Evolutionary conservation across 2,888 invertebrate genomes (phyloP), one percentile per base, ranked within the genome.

Genomic region (Onchidella celtica): DNA sequence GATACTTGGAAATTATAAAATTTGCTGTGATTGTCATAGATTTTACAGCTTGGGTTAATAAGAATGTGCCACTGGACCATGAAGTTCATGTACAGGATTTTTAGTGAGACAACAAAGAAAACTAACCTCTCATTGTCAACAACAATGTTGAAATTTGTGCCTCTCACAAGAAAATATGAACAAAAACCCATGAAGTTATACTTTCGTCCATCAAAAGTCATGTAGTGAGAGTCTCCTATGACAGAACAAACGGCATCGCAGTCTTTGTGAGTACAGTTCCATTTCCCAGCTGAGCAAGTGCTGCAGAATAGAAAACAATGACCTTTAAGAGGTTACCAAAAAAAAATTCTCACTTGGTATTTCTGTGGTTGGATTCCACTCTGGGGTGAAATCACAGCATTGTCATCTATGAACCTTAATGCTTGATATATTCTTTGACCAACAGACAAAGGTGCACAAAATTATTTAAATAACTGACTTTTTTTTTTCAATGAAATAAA

Each of bases 181-280:
- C 98, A 98, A 88, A 96, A 96, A 0, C 97, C 98, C 97, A 97
- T 97, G 93, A 97, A 98, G 93, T 97, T 96, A 92, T 95, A 98
- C 1, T 95, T 95, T 86, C 95, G 95, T 0, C 97, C 97, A 93
- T 98, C 98, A 92, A 98, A 98, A 0, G 97, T 98, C 70, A 95
- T 95, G 93, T 97, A 98, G 94, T 98, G 98, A 0, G 97, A 97
- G 94, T 97, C 97, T 0, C 97, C 97, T 61, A 97, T 95, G 0
- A 96, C 96, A 0, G 96, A 95, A 92, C 98, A 98, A n/a, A 97
- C 95, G 0, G 96, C 96, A 3, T 96, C 96, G 93, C 98, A 98
- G 72, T 91, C 94, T 1, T 95, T 95, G 82, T 95, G 95, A 0
- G 97, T 96, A 91, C 98, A 98, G 4, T 94, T 93, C 97, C 97